phyloP scores from a whole-genome alignment of 2,113 vertebrate genomes.

The Gasterosteus nipponicus region DNA sequence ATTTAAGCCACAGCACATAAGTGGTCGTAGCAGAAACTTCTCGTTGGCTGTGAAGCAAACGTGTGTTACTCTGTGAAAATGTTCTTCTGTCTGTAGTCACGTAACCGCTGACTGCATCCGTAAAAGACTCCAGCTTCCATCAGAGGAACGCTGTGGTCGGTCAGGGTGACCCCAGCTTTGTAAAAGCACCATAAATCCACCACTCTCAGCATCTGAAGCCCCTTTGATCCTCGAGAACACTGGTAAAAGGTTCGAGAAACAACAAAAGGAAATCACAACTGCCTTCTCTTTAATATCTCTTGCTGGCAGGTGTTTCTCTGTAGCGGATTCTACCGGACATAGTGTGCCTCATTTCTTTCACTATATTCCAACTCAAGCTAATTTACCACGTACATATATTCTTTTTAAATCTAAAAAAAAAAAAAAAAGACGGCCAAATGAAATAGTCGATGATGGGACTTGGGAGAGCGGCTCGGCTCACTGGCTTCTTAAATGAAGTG shows the following conservation, averaged over 20 bases:
- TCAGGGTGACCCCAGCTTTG: slow-evolving; percentile 1
- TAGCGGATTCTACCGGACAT: background rate
- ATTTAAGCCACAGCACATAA: background rate
- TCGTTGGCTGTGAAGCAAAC: background rate
- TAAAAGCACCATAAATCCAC: background rate
- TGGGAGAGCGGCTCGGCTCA: slow-evolving; percentile 24
- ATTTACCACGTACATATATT: slow-evolving; percentile 30
- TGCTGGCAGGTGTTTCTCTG: background rate
- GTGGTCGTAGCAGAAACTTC: background rate
- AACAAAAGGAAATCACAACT: background rate
- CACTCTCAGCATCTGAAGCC: background rate
- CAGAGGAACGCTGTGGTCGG: slow-evolving; percentile 1
- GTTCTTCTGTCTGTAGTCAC: background rate
- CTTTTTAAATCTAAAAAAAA: slow-evolving; percentile 50
- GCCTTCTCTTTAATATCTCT: background rate
- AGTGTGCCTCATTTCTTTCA: background rate
- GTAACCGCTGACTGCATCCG: background rate
- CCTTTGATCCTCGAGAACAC: slow-evolving; percentile 5
- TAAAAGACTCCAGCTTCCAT: background rate
- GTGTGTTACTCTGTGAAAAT: slow-evolving; percentile 1
- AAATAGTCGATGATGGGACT: background rate
- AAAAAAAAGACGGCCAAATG: slow-evolving; percentile 48
- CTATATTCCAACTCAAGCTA: slow-evolving; percentile 11
- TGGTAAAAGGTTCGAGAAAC: background rate
- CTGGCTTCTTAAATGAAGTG: slow-evolving; percentile 73